Evolutionary conservation across 2,888 invertebrate genomes (phyloP).

Genomic region (Orthosia incerta): DNA sequence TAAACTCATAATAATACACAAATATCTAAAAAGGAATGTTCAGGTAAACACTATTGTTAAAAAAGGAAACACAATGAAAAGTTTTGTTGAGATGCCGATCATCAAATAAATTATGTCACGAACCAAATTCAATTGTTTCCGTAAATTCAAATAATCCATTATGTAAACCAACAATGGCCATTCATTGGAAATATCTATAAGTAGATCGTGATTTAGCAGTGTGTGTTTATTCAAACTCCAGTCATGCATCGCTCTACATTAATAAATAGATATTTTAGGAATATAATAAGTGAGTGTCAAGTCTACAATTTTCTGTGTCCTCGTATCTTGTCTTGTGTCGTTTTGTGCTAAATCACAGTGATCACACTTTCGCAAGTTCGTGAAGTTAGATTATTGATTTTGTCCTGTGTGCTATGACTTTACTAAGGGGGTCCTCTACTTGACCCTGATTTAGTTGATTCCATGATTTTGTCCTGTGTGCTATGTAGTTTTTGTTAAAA

Average conservation of each 20-base stretch:
- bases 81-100: background rate
- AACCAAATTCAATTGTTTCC: constrained; percentile 19
- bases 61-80: constrained; percentile 25
- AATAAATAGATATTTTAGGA: constrained; percentile 12
- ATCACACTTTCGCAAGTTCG: no score
- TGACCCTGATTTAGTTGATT: constrained; percentile 30
- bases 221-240: constrained; percentile 33
- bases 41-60: constrained; percentile 1
- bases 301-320: constrained; percentile 11
- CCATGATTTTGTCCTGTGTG: constrained; percentile 1
- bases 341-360: no score
- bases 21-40: constrained; percentile 7
- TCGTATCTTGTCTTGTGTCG: no score
- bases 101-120: constrained; percentile 48
- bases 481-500: background rate
- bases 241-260: constrained; percentile 38
- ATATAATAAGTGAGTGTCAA: constrained; percentile 38
- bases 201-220: constrained; percentile 6
- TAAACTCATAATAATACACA: background rate
- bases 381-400: no score
- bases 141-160: constrained; percentile 34
- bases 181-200: constrained; percentile 41
- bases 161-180: constrained; percentile 50
- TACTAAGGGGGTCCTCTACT: constrained; percentile 6
- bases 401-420: background rate